Evolutionary conservation across 2,888 invertebrate genomes (phyloP).

Genomic region (Ophion slaviceki): DNA sequence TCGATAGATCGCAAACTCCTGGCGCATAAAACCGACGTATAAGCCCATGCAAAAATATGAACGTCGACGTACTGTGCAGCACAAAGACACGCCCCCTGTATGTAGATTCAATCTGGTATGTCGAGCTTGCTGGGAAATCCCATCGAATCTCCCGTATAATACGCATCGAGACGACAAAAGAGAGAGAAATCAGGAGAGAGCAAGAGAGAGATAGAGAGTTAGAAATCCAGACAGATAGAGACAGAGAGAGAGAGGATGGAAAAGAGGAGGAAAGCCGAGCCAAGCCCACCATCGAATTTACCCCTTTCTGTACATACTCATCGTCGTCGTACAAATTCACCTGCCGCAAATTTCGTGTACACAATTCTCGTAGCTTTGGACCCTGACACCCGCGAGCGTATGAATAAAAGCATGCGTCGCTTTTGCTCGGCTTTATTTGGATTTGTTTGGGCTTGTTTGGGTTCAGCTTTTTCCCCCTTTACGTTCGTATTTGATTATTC

Average conservation of each 20-base stretch:
- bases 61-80: conserved; percentile 42
- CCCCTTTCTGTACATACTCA: conserved; percentile 52
- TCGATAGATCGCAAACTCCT: conserved; percentile 58
- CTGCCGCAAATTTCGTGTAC: conserved; percentile 45
- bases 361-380: conserved; percentile 29
- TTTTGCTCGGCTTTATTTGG: too few relatives aligned
- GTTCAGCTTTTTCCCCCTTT: too few relatives aligned
- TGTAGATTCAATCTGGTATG: conserved; percentile 68
- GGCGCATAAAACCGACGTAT: conserved; percentile 1
- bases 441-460: too few relatives aligned
- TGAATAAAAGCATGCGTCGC: conserved; percentile 1
- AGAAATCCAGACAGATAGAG: too few relatives aligned
- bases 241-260: conserved; percentile 12
- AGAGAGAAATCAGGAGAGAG: too few relatives aligned
- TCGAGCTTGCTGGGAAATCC: conserved; percentile 57
- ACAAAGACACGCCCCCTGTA: conserved; percentile 63
- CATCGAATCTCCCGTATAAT: conserved; percentile 62
- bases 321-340: conserved; percentile 55
- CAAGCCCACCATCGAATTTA: conserved; percentile 52
- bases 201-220: too few relatives aligned
- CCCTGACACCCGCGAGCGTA: background rate
- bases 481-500: too few relatives aligned
- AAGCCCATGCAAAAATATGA: conserved; percentile 21
- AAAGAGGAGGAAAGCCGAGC: conserved; percentile 13
- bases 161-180: conserved; percentile 45